Conservation (phyloP, 2,797 vertebrate genomes). For the Halcyon badia region DNA sequence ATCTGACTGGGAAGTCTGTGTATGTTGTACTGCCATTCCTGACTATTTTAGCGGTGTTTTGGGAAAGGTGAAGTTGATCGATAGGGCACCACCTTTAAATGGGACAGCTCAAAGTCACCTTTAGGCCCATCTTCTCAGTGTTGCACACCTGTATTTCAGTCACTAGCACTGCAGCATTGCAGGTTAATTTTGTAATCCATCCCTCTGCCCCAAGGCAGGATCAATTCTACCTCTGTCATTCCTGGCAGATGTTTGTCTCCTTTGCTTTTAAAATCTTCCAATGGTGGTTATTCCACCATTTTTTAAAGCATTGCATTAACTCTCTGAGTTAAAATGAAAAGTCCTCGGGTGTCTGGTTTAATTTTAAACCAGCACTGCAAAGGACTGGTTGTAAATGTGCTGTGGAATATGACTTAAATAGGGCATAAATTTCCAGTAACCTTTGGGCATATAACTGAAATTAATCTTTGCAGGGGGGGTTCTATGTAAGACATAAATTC, state of each 20-base stretch:
- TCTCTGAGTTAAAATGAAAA: background rate
- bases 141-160: background rate
- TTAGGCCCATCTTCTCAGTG: background rate
- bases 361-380: background rate
- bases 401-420: background rate
- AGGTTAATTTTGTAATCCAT: background rate
- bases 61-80: background rate
- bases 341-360: background rate
- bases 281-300: background rate
- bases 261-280: constrained; percentile 1
- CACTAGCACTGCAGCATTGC: background rate
- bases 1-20: background rate
- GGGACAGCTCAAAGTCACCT: background rate
- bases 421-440: background rate
- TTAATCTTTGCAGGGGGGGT: background rate
- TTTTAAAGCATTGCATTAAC: background rate
- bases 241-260: background rate
- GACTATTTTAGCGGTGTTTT: background rate
- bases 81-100: background rate
- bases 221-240: background rate
- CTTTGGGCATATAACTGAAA: background rate
- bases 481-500: background rate
- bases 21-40: background rate
- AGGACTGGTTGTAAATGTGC: background rate
- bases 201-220: background rate